Conservation (phyloP, 2,797 vertebrate genomes). For the Coendou prehensilis region DNA sequence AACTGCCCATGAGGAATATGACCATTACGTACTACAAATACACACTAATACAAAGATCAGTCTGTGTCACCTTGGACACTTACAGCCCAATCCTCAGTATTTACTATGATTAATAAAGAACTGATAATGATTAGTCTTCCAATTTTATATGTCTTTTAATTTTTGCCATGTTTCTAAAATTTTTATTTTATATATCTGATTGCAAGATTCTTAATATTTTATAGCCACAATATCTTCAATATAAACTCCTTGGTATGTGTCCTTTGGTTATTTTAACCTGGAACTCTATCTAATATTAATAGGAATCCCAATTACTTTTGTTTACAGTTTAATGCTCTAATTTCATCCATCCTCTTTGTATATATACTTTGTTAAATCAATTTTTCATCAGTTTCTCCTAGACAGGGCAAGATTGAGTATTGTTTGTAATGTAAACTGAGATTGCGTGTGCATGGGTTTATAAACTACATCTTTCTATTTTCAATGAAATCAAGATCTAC, state of each 20-base stretch:
- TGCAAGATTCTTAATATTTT: neutral
- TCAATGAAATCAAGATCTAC: neutral
- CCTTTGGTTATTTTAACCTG: neutral
- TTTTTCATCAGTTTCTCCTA: constrained; percentile 37
- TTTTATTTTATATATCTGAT: neutral
- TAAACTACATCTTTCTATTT: neutral
- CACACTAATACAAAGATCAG: no score
- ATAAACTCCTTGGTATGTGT: neutral
- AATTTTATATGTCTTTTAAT: neutral
- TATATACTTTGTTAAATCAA: neutral
- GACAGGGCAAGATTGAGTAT: neutral
- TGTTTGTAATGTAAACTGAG: neutral
- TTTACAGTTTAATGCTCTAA: constrained; percentile 38
- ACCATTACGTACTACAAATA: no score
- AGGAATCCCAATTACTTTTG: neutral
- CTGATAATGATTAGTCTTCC: neutral
- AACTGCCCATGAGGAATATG: no score
- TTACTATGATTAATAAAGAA: neutral
- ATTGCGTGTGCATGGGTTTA: neutral
- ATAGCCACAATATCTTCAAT: neutral
- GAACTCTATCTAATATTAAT: neutral
- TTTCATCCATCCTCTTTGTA: neutral
- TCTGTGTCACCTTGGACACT: no score
- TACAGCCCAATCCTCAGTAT: neutral
- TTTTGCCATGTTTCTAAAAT: neutral